Conservation (phyloP, 2,797 vertebrate genomes). For the Ficedula albicollis region DNA sequence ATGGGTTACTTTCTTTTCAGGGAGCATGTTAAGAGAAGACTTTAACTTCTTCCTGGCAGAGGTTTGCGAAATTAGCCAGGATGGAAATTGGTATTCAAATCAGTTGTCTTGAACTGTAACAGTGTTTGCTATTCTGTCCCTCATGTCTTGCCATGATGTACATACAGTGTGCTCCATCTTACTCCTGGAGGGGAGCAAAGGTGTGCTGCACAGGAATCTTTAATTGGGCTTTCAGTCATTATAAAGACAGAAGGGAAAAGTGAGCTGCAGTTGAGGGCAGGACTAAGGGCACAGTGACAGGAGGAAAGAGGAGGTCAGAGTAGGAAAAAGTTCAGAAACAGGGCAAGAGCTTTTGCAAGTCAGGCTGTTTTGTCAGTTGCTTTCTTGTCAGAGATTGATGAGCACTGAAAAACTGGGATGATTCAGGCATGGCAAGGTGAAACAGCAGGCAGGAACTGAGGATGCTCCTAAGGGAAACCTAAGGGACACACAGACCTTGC, state of each 20-base stretch:
- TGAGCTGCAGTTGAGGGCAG: background rate
- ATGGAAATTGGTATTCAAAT: background rate
- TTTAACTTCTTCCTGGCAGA: background rate
- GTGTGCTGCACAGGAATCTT: background rate
- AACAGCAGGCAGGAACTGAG: background rate
- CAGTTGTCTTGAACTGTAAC: rapidly evolving
- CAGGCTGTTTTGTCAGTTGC: background rate
- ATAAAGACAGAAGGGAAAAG: background rate
- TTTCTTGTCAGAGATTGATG: background rate
- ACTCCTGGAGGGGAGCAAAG: background rate
- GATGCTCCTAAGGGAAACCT: background rate
- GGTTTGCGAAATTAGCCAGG: background rate
- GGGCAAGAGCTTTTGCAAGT: background rate
- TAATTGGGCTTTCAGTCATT: background rate
- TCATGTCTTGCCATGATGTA: background rate
- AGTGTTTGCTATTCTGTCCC: background rate
- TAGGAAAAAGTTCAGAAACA: background rate
- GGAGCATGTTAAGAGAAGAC: background rate
- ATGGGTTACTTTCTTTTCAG: background rate
- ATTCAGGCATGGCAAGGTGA: background rate
- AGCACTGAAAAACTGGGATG: background rate
- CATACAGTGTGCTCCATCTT: rapidly evolving
- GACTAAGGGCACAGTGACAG: rapidly evolving
- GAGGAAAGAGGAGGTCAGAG: background rate
- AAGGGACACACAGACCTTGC: background rate